These are phyloP conservation scores for Pituophis catenifer DNA, from an alignment of 2,113 vertebrate genomes.

Conservation along the genomic window DNA sequence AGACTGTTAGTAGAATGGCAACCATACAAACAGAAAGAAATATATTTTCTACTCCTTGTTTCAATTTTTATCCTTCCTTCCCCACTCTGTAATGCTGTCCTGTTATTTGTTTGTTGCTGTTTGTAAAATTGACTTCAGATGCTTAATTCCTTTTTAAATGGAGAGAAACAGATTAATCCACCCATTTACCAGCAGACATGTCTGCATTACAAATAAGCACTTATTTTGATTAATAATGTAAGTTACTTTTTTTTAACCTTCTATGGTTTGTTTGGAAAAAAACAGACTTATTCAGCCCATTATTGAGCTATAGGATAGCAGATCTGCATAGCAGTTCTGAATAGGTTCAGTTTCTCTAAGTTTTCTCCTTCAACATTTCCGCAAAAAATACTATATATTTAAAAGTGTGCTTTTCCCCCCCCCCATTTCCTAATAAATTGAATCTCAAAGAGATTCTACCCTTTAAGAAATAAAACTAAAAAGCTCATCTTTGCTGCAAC, in stretches of 20 bases:
- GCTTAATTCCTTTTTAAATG: not conserved
- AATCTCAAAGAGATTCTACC: conserved; percentile 10
- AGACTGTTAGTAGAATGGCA: not conserved
- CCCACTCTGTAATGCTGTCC: not conserved
- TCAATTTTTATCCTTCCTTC: not conserved
- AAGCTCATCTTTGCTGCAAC: not conserved
- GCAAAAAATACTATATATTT: not conserved
- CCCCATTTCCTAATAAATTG: conserved; percentile 1
- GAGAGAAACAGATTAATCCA: not conserved
- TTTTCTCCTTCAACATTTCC: not conserved
- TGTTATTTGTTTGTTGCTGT: not conserved
- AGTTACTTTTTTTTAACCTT: not conserved
- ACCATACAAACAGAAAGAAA: not conserved
- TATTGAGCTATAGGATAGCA: not conserved
- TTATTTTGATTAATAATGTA: not conserved
- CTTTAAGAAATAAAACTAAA: conserved; percentile 2
- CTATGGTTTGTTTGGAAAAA: not conserved
- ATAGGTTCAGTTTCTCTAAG: not conserved
- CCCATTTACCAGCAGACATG: not conserved
- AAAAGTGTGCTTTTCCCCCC: not conserved
- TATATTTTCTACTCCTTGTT: not conserved
- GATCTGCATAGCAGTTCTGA: not conserved
- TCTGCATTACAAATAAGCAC: not conserved
- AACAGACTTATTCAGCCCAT: not conserved
- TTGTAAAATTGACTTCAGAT: not conserved